phyloP scores from a whole-genome alignment of 2,113 vertebrate genomes.

The Aptenodytes patagonicus region DNA sequence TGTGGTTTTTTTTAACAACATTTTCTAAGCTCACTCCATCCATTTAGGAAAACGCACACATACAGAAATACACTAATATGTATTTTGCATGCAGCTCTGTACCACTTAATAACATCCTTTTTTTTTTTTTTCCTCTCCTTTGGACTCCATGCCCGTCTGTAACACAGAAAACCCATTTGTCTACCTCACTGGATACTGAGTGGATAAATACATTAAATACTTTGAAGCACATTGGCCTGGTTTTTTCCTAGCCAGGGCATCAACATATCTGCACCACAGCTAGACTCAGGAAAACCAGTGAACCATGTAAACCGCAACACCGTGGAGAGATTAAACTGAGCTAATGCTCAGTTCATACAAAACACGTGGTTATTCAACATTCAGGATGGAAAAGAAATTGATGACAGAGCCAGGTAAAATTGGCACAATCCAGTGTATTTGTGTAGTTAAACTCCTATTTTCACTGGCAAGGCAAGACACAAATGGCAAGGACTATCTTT shows the following conservation, averaged over 20 bases:
- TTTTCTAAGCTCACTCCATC: not conserved
- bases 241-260: not conserved
- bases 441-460: not conserved
- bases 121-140: not conserved
- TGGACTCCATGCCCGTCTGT: not conserved
- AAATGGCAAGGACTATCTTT: not conserved
- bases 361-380: not conserved
- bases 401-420: not conserved
- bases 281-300: not conserved
- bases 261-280: not conserved
- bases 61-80: not conserved
- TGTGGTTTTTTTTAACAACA: not conserved
- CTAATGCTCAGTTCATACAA: not conserved
- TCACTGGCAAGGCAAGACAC: not conserved
- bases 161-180: not conserved
- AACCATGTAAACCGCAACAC: not conserved
- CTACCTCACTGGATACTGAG: not conserved
- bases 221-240: not conserved
- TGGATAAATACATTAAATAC: not conserved
- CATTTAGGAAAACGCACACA: not conserved
- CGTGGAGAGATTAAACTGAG: not conserved
- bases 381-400: not conserved
- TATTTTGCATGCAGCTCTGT: not conserved
- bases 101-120: not conserved
- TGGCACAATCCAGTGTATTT: not conserved